Base-by-base conservation (phyloP, 2,888 invertebrate species). In the Strigamia maritima region DNA sequence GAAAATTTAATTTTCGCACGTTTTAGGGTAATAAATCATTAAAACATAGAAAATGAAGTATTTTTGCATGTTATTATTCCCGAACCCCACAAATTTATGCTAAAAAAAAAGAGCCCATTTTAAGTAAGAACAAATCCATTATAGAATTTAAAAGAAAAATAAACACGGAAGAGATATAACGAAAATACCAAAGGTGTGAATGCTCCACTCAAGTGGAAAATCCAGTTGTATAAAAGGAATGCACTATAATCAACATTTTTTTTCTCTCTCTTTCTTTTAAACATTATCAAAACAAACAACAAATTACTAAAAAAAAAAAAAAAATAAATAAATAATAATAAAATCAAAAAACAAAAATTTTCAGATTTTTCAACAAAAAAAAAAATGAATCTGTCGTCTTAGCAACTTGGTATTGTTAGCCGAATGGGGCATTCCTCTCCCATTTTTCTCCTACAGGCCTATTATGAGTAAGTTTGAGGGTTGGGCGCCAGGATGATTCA, bases 181-280 rank as follows among this genome's bases (percentile, higher is more conserved):
- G n/a, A 49, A 49, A 49, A 49, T 49, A 49, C 49, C 49, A 49
- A 49, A 49, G 49, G 49, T 49, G 49, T 49, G 49, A 49, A 49
- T 10, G 4, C 2, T 49, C 49, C 49, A 49, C 49, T 49, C 40
- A 10, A 49, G 49, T 49, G 49, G 49, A 49, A 49, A 49, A 49
- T 49, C 49, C 49, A 49, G 49, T n/a, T 49, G 49, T 49, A 49
- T 10, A 49, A n/a, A 49, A 49, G 49, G 49, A 49, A 49, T 49
- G 49, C 49, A 49, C 49, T n/a, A 49, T 14, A n/a, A 14, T n/a
- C 8, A 40, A 40, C 40, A 40, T 31, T 31, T 6, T 31, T 6
- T 31, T 31, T 31, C 6, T 31, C 6, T 31, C 31, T 6, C 31
- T 31, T 49, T 49, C 14, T 40, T 40, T 40, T 40, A n/a, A n/a